Evolutionary conservation across 2,888 invertebrate genomes (phyloP), one percentile per base, ranked within the genome.

Genomic region (Spisula subtruncata): DNA sequence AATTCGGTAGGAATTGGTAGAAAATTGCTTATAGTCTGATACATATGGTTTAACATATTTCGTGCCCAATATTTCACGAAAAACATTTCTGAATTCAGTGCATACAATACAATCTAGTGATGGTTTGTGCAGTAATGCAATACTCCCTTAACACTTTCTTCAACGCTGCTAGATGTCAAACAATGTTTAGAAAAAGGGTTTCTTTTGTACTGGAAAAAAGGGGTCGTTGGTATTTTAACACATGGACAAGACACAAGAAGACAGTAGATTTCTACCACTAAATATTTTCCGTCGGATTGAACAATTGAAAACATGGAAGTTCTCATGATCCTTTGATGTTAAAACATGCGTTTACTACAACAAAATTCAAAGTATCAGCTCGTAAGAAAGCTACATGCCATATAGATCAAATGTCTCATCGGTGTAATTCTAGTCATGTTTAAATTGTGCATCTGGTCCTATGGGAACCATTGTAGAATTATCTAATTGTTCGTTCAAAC

Each of bases 391-490:
- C 75, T 35, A 75, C 32, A 32, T 75, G 75, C 35, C 75, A 32
- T 75, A 32, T 75, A 75, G 75, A 75, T 75, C 75, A 75, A 18
- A 35, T 75, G 18, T 75, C 75, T 35, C 16, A n/a, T 75, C 75
- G 12, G 25, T 32, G 75, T 35, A 75, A 75, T 75, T 75, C 75
- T 12, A 75, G 25, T 16, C n/a, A 18, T 75, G 29, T 75, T 8
- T 32, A 32, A 75, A 75, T 75, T 75, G 35, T 32, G 35, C 75
- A 75, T 75, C 75, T 75, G 75, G 32, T 75, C 35, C 75, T 32
- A 75, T 75, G 75, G 75, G 32, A 75, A 75, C 75, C 32, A 32
- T 75, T 32, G 12, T 32, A n/a, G 75, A 75, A 75, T 75, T 75
- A 75, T 75, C 16, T 35, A 75, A 75, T 75, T 32, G 32, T 29